Conservation (phyloP, 2,113 vertebrate genomes). For the Megalops atlanticus region DNA sequence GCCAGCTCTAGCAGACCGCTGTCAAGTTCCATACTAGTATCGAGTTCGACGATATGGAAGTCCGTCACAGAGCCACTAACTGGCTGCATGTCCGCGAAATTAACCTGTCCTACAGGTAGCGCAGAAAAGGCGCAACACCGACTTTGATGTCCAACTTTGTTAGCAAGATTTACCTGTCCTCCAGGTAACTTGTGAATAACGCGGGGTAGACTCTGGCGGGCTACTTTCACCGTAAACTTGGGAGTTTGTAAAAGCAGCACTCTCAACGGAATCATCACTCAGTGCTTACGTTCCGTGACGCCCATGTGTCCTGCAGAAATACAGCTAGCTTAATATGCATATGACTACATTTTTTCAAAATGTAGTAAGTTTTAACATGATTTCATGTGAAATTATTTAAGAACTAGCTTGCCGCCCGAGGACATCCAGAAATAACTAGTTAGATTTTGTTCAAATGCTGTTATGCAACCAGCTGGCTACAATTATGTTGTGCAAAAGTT, state of each 20-base stretch:
- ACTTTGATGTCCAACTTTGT: background rate
- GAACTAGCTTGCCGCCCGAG: too few species aligned
- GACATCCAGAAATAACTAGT: too few species aligned
- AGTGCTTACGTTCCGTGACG: background rate
- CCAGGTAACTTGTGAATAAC: background rate
- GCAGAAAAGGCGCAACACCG: background rate
- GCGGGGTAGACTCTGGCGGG: background rate
- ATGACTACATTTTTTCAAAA: too few species aligned
- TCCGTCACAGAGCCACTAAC: background rate
- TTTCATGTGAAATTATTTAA: too few species aligned
- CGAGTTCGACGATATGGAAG: background rate
- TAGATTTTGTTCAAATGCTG: too few species aligned
- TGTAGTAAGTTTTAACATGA: too few species aligned
- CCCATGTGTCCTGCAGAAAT: background rate
- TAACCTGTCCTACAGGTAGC: background rate
- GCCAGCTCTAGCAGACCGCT: background rate
- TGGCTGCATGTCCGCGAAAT: background rate
- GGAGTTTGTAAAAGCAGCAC: background rate
- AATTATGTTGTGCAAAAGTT: too few species aligned
- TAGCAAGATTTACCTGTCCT: background rate
- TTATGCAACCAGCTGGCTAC: background rate
- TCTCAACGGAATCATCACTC: constrained; percentile 1
- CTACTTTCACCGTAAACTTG: background rate
- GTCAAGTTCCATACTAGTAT: background rate
- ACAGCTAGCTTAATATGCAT: too few species aligned